Conservation (phyloP, 1,140 invertebrate genomes). For the Laodelphax striatellus region DNA sequence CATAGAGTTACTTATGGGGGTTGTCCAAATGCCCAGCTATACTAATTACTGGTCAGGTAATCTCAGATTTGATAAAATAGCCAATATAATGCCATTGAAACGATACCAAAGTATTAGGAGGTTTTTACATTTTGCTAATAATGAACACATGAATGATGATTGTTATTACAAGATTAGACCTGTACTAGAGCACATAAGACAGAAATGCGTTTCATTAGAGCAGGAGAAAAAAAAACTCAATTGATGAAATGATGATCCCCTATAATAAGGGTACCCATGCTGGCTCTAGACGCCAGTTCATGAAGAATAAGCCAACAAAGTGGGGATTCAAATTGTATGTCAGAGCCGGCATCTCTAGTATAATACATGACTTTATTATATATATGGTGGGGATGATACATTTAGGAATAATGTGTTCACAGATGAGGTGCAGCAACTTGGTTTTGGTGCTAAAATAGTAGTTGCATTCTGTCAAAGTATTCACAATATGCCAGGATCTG, state of each 20-base stretch:
- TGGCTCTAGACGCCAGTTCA: too few relatives aligned
- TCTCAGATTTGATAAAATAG: constrained; percentile 15
- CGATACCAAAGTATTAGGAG: constrained; percentile 18
- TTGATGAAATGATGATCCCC: too few relatives aligned
- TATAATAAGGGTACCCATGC: too few relatives aligned
- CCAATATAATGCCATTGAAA: constrained; percentile 20
- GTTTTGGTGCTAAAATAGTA: constrained; percentile 27
- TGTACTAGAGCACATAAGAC: constrained; percentile 18
- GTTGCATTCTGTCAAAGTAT: constrained; percentile 23
- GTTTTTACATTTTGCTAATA: constrained; percentile 21
- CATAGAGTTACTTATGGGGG: constrained; percentile 20
- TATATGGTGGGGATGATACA: too few relatives aligned
- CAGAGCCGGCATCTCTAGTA: too few relatives aligned
- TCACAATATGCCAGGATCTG: not conserved
- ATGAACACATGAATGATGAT: constrained; percentile 26
- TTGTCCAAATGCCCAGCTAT: constrained; percentile 16
- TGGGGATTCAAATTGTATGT: too few relatives aligned
- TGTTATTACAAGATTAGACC: constrained; percentile 30
- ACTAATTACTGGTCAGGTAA: constrained; percentile 23
- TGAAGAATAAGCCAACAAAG: too few relatives aligned
- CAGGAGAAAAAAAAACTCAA: too few relatives aligned
- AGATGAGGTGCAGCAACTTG: constrained; percentile 10
- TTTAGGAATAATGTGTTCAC: too few relatives aligned
- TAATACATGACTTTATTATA: too few relatives aligned
- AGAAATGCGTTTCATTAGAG: too few relatives aligned